phyloP scores from a whole-genome alignment of 2,113 vertebrate genomes.

The Columba livia region DNA sequence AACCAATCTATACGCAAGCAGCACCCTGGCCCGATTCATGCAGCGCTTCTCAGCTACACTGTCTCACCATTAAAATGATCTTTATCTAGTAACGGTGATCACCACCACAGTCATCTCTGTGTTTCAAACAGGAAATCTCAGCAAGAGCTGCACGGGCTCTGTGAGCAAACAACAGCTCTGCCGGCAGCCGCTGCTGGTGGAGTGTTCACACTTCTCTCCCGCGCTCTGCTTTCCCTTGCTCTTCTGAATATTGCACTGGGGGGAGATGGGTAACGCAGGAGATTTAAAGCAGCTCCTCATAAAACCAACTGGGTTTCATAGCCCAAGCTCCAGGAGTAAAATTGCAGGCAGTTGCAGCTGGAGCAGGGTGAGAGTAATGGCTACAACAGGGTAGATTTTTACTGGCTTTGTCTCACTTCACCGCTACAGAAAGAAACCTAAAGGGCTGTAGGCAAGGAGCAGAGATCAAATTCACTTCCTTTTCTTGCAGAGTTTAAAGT shows the following conservation, averaged over 20 bases:
- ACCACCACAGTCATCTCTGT: not conserved
- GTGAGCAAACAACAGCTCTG: not conserved
- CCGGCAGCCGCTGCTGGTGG: not conserved
- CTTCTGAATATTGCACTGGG: not conserved
- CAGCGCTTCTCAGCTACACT: not conserved
- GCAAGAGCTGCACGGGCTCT: fast-evolving
- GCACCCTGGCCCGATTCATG: fast-evolving
- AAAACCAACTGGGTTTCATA: not conserved
- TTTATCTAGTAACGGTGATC: not conserved
- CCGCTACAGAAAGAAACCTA: constrained; percentile 8
- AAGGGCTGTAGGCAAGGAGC: not conserved
- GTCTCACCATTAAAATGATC: not conserved
- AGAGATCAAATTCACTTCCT: constrained; percentile 10
- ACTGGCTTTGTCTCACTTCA: constrained; percentile 31
- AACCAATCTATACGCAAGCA: not conserved
- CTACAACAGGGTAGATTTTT: constrained; percentile 9
- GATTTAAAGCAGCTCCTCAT: not conserved
- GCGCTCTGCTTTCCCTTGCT: not conserved
- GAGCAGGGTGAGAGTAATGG: not conserved
- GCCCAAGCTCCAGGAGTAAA: not conserved
- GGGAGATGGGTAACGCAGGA: not conserved
- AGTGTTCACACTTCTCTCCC: not conserved
- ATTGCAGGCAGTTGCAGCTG: constrained; percentile 1
- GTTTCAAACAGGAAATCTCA: not conserved
- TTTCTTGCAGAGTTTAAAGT: constrained; percentile 12